Conservation (phyloP, 2,888 invertebrate genomes). For the Zonitis immaculata region DNA sequence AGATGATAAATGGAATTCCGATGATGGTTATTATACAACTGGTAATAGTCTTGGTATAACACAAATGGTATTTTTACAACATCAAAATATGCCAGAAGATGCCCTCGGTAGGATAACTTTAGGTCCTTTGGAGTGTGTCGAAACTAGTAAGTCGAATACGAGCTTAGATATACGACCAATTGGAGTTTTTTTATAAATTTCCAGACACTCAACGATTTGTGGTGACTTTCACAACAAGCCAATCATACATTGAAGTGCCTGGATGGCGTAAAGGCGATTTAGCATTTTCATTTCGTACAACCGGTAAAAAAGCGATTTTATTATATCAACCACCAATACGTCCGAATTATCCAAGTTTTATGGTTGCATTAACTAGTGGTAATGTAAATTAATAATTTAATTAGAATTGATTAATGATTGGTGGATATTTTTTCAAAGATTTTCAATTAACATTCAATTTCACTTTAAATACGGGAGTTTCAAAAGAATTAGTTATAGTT, state of each 20-base stretch:
- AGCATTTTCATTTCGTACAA: slow-evolving; percentile 89
- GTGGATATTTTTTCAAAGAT: slow-evolving; percentile 54
- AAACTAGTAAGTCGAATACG: slow-evolving; percentile 90
- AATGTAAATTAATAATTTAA: slow-evolving; percentile 30
- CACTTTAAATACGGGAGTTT: slow-evolving; percentile 77
- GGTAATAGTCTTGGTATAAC: slow-evolving; percentile 82
- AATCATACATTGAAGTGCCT: slow-evolving; percentile 88
- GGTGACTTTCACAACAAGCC: slow-evolving; percentile 89
- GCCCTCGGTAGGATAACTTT: slow-evolving; percentile 83
- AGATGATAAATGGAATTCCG: slow-evolving; percentile 82
- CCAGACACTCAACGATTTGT: slow-evolving; percentile 87
- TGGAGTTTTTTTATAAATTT: no score
- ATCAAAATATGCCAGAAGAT: slow-evolving; percentile 74
- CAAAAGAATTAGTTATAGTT: slow-evolving; percentile 75
- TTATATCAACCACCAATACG: slow-evolving; percentile 87
- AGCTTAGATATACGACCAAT: no score
- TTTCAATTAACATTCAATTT: slow-evolving; percentile 86
- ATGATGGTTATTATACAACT: slow-evolving; percentile 79
- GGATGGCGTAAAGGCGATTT: slow-evolving; percentile 92
- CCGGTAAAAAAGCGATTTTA: slow-evolving; percentile 83
- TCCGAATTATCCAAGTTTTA: slow-evolving; percentile 84
- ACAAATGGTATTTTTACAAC: slow-evolving; percentile 86
- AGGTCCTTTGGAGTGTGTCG: slow-evolving; percentile 89
- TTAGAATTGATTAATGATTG: neutral
- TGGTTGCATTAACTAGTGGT: slow-evolving; percentile 85